Percentiles rank a stretch among this genome's conserved stretches.
Evolutionary conservation across 2,888 invertebrate genomes (phyloP).

Genomic region (Hedya salicella): DNA sequence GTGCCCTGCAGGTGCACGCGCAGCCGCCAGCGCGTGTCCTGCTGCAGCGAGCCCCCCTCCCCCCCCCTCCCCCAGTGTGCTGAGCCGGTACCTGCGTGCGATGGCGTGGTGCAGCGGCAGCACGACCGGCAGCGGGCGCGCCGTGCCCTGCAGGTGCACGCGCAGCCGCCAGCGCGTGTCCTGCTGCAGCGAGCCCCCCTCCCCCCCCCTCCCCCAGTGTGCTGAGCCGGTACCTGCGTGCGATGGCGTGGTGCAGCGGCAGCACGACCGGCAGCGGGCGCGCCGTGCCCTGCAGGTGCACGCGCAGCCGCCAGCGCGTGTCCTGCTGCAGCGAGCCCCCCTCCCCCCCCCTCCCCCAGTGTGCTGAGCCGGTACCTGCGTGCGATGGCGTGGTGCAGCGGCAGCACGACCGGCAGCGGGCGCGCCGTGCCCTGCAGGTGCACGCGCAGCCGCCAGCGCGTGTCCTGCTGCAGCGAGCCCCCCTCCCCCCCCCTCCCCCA

Average conservation of each 20-base stretch:
- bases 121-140: background rate
- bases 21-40: background rate
- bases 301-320: constrained; percentile 5
- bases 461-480: constrained; percentile 46
- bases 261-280: background rate
- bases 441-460: background rate
- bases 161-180: constrained; percentile 4
- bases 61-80: too few species aligned
- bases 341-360: too few species aligned
- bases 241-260: too few species aligned
- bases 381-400: too few species aligned
- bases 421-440: constrained; percentile 1
- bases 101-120: constrained; percentile 19
- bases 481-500: too few species aligned
- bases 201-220: too few species aligned
- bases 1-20: background rate
- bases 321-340: constrained; percentile 46
- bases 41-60: too few species aligned
- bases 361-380: too few species aligned
- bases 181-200: constrained; percentile 51
- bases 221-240: too few species aligned
- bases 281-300: background rate
- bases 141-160: background rate
- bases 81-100: constrained; percentile 17
- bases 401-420: background rate